Percentiles rank a stretch among this genome's conserved stretches.
Conservation (phyloP, 1,140 invertebrate genomes). For the Glomeris maerens region DNA sequence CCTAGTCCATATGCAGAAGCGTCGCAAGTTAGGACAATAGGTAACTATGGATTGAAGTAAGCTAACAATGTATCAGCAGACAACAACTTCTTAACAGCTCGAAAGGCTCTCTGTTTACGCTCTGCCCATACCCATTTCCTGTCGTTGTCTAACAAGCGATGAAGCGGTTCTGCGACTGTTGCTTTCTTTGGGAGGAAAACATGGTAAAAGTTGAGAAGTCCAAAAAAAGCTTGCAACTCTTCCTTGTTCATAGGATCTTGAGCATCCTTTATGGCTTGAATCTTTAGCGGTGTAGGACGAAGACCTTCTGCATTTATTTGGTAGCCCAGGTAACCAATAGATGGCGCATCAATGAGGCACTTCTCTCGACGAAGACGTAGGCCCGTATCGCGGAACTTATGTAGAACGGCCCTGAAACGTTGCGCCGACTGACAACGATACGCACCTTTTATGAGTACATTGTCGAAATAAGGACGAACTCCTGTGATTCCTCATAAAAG, state of each 20-base stretch:
- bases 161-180: not conserved
- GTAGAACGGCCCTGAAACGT: too few species aligned
- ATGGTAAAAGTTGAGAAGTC: not conserved
- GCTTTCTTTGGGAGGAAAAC: not conserved
- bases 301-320: not conserved
- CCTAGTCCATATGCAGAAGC: constrained; percentile 35
- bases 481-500: too few species aligned
- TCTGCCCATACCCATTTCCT: too few species aligned
- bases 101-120: not conserved
- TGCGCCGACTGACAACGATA: too few species aligned
- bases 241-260: not conserved
- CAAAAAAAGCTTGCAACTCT: not conserved
- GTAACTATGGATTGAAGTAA: too few species aligned
- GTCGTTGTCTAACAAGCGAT: not conserved
- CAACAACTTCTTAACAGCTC: not conserved
- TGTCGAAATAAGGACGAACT: too few species aligned
- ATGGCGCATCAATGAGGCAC: not conserved
- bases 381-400: not conserved
- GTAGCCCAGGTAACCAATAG: not conserved
- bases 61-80: not conserved
- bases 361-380: not conserved
- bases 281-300: not conserved
- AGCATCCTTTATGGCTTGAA: not conserved
- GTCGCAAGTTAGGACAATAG: too few species aligned
- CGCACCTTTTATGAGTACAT: too few species aligned